These are phyloP conservation scores for Loriculus beryllinus DNA, from an alignment of 2,797 vertebrate species.

Conservation along the genomic window DNA sequence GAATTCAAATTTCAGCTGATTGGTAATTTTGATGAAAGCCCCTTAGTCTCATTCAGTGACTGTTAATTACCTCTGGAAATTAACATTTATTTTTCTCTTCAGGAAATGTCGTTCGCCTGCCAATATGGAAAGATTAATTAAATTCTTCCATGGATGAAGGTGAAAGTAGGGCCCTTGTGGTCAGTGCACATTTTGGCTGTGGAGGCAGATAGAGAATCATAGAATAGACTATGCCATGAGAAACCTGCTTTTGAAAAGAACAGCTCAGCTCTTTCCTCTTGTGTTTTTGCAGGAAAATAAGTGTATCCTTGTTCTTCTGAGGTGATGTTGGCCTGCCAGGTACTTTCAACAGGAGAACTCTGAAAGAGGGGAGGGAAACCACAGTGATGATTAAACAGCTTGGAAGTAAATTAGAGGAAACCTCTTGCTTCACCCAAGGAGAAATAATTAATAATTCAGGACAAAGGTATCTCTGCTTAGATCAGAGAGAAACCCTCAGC, in stretches of 20 bases:
- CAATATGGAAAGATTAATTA: slow-evolving; percentile 49
- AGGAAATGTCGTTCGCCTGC: slow-evolving; percentile 53
- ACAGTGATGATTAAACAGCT: neutral
- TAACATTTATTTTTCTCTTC: slow-evolving; percentile 60
- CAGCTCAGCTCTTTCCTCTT: neutral
- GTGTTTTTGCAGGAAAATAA: neutral
- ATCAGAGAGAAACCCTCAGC: neutral
- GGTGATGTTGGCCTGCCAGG: neutral
- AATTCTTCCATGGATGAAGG: slow-evolving; percentile 40
- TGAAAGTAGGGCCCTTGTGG: slow-evolving; percentile 7
- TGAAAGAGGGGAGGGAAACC: neutral
- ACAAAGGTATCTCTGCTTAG: neutral
- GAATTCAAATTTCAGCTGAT: slow-evolving; percentile 65
- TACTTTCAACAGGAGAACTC: neutral
- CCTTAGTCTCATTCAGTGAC: slow-evolving; percentile 57
- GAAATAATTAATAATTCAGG: neutral
- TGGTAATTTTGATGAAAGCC: slow-evolving; percentile 66
- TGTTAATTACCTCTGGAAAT: slow-evolving; percentile 65
- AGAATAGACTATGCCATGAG: neutral
- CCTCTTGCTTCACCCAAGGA: neutral
- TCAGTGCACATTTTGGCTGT: slow-evolving; percentile 17
- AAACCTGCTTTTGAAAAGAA: neutral
- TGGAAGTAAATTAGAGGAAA: neutral
- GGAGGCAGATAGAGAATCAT: neutral
- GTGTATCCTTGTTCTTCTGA: neutral